phyloP scores from a whole-genome alignment of 2,113 vertebrate species.

The Glareola pratincola region DNA sequence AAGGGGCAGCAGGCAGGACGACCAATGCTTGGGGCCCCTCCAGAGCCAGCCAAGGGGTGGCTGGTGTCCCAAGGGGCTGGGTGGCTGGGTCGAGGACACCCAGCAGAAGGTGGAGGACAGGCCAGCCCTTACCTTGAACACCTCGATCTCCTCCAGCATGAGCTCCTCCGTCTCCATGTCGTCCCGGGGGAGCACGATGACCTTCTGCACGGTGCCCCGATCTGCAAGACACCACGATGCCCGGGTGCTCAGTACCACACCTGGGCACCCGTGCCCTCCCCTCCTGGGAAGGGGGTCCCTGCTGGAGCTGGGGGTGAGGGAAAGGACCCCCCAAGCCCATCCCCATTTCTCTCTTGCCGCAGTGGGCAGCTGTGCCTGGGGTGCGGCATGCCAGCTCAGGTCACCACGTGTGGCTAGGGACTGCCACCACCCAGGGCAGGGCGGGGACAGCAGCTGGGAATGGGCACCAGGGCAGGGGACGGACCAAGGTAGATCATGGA shows the following conservation, averaged over 20 bases:
- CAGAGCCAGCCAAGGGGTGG: neutral
- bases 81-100: neutral
- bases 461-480: neutral
- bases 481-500: neutral
- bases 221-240: conserved; percentile 76
- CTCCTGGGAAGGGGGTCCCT: neutral
- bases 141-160: conserved; percentile 95
- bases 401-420: neutral
- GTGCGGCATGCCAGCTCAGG: neutral
- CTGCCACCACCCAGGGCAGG: neutral
- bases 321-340: neutral
- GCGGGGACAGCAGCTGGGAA: neutral
- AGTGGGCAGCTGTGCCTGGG: neutral
- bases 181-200: conserved; percentile 94
- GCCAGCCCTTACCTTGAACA: conserved; percentile 86
- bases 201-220: conserved; percentile 94
- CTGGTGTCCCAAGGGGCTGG: neutral
- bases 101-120: neutral
- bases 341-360: neutral
- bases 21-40: neutral
- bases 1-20: neutral
- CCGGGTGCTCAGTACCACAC: conserved; percentile 36
- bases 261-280: neutral
- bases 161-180: conserved; percentile 95
- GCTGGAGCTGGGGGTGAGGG: neutral